Evolutionary conservation across 1,140 invertebrate species (phyloP).

Genomic region (Hyles euphorbiae): DNA sequence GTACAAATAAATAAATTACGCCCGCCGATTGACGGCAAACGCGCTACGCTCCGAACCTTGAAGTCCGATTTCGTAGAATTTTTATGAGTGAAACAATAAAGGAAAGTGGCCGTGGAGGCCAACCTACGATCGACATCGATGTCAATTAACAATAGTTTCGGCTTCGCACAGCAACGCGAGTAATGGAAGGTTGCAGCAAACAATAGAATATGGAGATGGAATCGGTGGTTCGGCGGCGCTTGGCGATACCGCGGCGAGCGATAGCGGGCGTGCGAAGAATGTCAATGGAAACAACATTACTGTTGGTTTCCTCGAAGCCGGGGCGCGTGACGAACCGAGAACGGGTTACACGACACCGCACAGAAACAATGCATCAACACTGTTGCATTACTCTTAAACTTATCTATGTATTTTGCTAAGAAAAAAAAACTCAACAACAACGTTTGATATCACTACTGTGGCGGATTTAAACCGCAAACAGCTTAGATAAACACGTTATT

Average conservation of each 20-base stretch:
- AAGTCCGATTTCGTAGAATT: slow-evolving; percentile 19
- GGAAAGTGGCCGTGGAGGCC: slow-evolving; percentile 24
- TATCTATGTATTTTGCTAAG: slow-evolving; percentile 9
- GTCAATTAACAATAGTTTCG: slow-evolving; percentile 26
- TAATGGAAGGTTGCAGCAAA: slow-evolving; percentile 20
- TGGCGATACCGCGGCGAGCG: slow-evolving; percentile 27
- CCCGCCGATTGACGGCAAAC: slow-evolving; percentile 38
- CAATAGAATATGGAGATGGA: slow-evolving; percentile 34
- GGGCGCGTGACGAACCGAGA: slow-evolving; percentile 48
- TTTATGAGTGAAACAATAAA: slow-evolving; percentile 26
- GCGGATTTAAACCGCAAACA: background rate
- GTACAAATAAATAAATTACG: slow-evolving; percentile 51
- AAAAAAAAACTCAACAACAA: slow-evolving; percentile 11
- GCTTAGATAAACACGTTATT: background rate
- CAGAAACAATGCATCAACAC: slow-evolving; percentile 50
- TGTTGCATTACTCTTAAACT: slow-evolving; percentile 46
- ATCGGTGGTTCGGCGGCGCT: slow-evolving; percentile 23
- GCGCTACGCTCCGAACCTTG: slow-evolving; percentile 30
- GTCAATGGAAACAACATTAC: slow-evolving; percentile 52
- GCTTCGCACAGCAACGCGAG: slow-evolving; percentile 21
- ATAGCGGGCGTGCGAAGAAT: slow-evolving; percentile 53
- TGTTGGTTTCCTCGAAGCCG: slow-evolving; percentile 58
- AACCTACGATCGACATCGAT: slow-evolving; percentile 14
- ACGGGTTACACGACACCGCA: slow-evolving; percentile 52
- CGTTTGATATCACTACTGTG: slow-evolving; percentile 1